Evolutionary conservation across 1,140 invertebrate genomes (phyloP), one percentile per base, ranked within the genome.

Genomic region (Eumeta japonica): DNA sequence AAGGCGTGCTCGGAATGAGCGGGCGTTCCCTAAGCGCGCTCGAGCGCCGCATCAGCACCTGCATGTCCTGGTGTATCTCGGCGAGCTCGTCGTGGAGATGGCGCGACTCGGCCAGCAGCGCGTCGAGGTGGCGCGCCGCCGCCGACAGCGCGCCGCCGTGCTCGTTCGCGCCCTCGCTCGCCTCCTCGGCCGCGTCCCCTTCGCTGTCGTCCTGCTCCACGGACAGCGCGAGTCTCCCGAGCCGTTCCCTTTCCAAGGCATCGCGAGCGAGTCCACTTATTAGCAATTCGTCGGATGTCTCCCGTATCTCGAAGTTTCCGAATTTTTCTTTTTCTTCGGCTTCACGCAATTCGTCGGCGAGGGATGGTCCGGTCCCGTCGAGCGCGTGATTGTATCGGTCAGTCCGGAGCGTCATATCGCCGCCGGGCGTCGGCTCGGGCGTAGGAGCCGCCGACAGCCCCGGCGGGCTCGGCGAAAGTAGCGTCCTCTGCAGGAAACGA

Each of bases 1-100:
- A 24, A 7, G 7, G 7, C 20, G 20, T n/a, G 20, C 20, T 24
- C 20, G n/a, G 20, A 24, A 24, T n/a, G 20, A 24, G 28, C 7
- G 10, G 28, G 28, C 5, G 13, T 5, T 10, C 28, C 28, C 10
- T 11, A 24, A 24, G 20, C 7, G 20, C n/a, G n/a, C n/a, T n/a
- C n/a, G n/a, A n/a, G 51, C 68, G 68, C 39, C 66, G 59, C 36
- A 58, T 62, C 52, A 74, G 70, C 64, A 77, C 75, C 64, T 77
- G 70, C 47, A 77, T 62, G 61, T 75, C 73, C 32, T 70, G 59
- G 48, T 72, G 61, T 46, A 77, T 75, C 47, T 56, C 72, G 10
- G 68, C 61, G 46, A 77, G 46, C 52, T 74, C 64, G 39, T 60
- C 59, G 53, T 72, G 68, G 37, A 77, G 52, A 13, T 56, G 58